Percentiles rank a stretch among this genome's conserved stretches.
Conservation (phyloP, 2,797 vertebrate species). For the Pangasius sanitwongsei region DNA sequence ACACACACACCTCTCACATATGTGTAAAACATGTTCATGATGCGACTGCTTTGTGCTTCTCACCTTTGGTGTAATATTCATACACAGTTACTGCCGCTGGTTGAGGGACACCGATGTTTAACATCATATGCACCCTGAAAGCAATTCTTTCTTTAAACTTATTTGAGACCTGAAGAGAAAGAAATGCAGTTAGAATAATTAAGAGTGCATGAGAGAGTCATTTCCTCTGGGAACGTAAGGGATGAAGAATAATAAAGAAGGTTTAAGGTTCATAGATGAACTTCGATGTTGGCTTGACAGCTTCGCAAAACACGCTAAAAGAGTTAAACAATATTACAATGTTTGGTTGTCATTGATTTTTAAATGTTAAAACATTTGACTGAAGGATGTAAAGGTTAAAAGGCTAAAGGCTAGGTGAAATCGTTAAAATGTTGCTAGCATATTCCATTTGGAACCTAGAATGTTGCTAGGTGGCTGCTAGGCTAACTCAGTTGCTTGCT, state of each 20-base stretch:
- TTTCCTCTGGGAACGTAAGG: not conserved
- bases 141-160: not conserved
- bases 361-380: too few relatives aligned
- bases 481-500: too few relatives aligned
- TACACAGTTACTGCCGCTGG: constrained; percentile 45
- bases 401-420: too few relatives aligned
- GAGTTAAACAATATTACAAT: too few relatives aligned
- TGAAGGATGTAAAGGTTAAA: too few relatives aligned
- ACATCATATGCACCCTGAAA: constrained; percentile 36
- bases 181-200: not conserved
- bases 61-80: constrained; percentile 46
- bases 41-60: not conserved
- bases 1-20: too few relatives aligned
- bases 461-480: too few relatives aligned
- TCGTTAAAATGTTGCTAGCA: too few relatives aligned
- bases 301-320: not conserved
- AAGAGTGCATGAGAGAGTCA: not conserved
- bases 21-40: not conserved
- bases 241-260: not conserved
- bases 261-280: not conserved
- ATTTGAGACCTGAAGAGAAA: constrained; percentile 40
- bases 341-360: too few relatives aligned
- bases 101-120: constrained; percentile 23
- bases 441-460: too few relatives aligned
- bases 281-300: too few relatives aligned